These are phyloP conservation scores for Chaetodon trifascialis DNA, from an alignment of 2,113 vertebrate species.

Conservation along the genomic window DNA sequence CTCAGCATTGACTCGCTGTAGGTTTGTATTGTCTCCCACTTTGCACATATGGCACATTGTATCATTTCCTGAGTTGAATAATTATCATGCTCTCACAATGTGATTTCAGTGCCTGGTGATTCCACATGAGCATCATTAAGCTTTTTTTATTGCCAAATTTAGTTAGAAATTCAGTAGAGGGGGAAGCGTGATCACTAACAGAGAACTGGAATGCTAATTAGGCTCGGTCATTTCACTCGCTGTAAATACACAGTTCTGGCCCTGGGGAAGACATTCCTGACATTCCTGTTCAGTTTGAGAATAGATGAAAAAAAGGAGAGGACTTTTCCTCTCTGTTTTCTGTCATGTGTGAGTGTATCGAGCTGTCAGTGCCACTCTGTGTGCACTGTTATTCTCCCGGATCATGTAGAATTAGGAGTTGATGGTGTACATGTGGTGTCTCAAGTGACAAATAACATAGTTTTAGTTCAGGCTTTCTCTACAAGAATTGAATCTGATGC, in stretches of 20 bases:
- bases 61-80: not conserved
- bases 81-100: slow-evolving; percentile 1
- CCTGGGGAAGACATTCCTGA: slow-evolving; percentile 37
- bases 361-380: not conserved
- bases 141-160: slow-evolving; percentile 8
- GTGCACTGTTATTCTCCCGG: not conserved
- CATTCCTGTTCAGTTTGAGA: slow-evolving; percentile 41
- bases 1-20: too few species aligned
- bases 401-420: not conserved
- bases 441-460: slow-evolving; percentile 1
- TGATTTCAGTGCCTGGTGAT: slow-evolving; percentile 7
- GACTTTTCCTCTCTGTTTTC: not conserved
- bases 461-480: not conserved
- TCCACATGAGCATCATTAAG: slow-evolving; percentile 25
- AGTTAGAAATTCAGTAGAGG: slow-evolving; percentile 5
- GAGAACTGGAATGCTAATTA: slow-evolving; percentile 51
- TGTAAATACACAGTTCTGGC: slow-evolving; percentile 41
- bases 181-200: not conserved
- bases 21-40: not conserved
- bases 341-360: not conserved
- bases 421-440: not conserved
- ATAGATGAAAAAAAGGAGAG: not conserved
- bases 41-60: slow-evolving; percentile 11
- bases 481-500: not conserved
- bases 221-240: slow-evolving; percentile 3